Evolutionary conservation across 1,140 invertebrate species (phyloP), one percentile per base, ranked within the genome.

Genomic region (Drosophila sulfurigaster): DNA sequence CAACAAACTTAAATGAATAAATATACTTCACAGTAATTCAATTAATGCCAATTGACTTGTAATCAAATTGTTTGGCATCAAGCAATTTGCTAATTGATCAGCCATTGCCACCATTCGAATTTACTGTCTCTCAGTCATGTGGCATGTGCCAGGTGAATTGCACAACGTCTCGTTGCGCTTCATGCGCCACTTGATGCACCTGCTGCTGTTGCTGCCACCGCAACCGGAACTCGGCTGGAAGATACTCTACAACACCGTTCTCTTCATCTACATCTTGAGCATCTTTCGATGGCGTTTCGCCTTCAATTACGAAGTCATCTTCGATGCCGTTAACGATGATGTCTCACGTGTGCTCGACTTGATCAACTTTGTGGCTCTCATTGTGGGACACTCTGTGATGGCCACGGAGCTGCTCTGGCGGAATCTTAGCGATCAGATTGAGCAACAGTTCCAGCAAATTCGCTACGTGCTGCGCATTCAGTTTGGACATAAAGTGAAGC

Each of bases 241-340:
- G 11, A 4, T 75, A 10, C 15, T 75, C 6, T 64, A 75, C 28
- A 71, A 25, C 8, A 30, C 13, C 3, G 2, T 3, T 1, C 2
- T 59, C 2, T 1, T 58, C 1, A 5, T 25, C 0, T 75, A 59
- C 35, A 30, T 75, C 0, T 7, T 28, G 10, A 20, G 15, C 0
- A 59, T 75, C 25, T 32, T 51, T 8, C 45, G 43, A 3, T 76
- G 68, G 67, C 30, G 68, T 2, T 54, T 76, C 11, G 46, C 46
- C 6, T 60, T 72, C 5, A 72, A 76, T 8, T 76, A 76, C 28
- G 28, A 48, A 1, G 62, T 76, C n/a, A 43, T 49, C 35, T 77
- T 67, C 13, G 69, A 77, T 45, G 38, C 8, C 0, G 15, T 54
- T 0, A 43, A 77, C 28, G 75, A 77, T 41, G 15, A 38, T 8